Percentiles rank a stretch among this genome's conserved stretches.
phyloP scores from a whole-genome alignment of 1,140 invertebrate genomes.

The Ericerus pela region DNA sequence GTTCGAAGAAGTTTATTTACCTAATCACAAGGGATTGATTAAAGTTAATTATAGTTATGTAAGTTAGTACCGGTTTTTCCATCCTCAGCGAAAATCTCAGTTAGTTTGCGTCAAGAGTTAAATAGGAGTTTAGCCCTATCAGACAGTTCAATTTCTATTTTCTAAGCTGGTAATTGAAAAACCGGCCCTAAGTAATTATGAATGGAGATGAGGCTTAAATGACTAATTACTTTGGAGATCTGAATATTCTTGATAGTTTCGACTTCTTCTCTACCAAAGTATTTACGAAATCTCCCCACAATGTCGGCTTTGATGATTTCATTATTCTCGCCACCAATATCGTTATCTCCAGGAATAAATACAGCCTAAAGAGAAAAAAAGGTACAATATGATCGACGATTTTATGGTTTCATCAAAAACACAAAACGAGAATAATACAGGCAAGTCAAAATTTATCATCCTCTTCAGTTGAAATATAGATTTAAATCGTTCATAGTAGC shows the following conservation, averaged over 20 bases:
- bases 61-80: no score
- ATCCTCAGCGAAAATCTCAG: no score
- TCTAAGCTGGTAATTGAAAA: no score
- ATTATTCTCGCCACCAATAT: constrained; percentile 72
- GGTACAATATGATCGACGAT: no score
- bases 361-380: constrained; percentile 49
- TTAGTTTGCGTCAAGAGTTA: no score
- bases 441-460: no score
- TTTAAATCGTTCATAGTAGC: constrained; percentile 51
- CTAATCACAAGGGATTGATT: constrained; percentile 43
- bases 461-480: constrained; percentile 42
- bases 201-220: no score
- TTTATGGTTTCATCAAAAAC: no score
- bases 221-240: constrained; percentile 30
- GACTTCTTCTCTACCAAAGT: constrained; percentile 52
- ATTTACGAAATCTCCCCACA: constrained; percentile 56
- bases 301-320: constrained; percentile 57
- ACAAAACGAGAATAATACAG: no score
- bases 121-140: no score
- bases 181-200: no score
- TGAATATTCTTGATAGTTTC: constrained; percentile 41
- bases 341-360: constrained; percentile 85
- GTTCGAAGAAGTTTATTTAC: constrained; percentile 49
- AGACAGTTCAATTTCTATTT: no score
- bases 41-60: constrained; percentile 9